These are phyloP conservation scores for Apis mellifera DNA, from an alignment of 1,140 invertebrate genomes.

Conservation along the genomic window DNA sequence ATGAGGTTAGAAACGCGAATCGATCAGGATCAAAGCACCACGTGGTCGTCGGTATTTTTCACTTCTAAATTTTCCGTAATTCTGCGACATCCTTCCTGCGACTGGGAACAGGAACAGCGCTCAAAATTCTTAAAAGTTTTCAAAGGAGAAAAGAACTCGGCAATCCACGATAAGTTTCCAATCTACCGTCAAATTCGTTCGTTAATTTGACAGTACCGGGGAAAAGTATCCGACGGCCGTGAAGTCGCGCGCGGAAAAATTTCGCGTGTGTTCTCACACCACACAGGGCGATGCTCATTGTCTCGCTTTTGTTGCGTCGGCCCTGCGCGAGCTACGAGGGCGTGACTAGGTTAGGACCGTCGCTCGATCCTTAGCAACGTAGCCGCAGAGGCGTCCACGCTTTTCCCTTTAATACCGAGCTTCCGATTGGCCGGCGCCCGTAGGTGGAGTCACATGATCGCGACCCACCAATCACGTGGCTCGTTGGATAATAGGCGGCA, in stretches of 20 bases:
- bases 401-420: not conserved
- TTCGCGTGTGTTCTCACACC: constrained; percentile 42
- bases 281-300: constrained; percentile 44
- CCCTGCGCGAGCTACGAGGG: constrained; percentile 54
- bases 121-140: not conserved
- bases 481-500: not conserved
- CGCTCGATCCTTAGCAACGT: not conserved
- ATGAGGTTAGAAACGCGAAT: not conserved
- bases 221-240: constrained; percentile 60
- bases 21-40: constrained; percentile 6
- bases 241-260: constrained; percentile 51
- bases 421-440: constrained; percentile 22
- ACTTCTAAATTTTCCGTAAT: not conserved
- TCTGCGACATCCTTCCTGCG: not conserved
- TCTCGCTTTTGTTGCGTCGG: constrained; percentile 54
- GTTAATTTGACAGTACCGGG: not conserved
- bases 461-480: not conserved
- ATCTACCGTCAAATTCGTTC: not conserved
- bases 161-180: not conserved
- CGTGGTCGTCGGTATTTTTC: constrained; percentile 11
- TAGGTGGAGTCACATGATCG: constrained; percentile 37
- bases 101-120: not conserved
- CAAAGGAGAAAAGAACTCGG: too few species aligned
- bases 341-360: constrained; percentile 46
- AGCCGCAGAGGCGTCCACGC: constrained; percentile 11